These are phyloP conservation scores for Eubasilissa regina DNA, from an alignment of 1,140 invertebrate species.

Conservation along the genomic window DNA sequence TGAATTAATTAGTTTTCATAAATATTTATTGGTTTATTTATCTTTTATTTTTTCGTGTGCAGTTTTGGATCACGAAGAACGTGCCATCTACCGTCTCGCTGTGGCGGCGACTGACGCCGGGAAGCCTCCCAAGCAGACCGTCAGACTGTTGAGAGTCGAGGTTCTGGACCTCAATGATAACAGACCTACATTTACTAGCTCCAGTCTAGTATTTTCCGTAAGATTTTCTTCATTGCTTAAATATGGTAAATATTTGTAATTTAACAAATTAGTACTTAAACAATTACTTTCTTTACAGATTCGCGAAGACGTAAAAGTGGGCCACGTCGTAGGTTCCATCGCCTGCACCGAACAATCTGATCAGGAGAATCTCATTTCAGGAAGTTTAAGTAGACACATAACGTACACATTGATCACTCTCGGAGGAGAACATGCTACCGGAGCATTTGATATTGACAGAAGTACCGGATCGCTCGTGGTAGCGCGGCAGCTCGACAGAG, in stretches of 20 bases:
- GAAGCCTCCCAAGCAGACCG: constrained; percentile 83
- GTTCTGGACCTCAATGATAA: constrained; percentile 94
- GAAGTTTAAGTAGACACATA: constrained; percentile 79
- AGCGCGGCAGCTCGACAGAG: constrained; percentile 87
- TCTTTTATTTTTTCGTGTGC: constrained; percentile 52
- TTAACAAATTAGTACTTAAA: background rate
- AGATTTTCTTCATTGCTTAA: constrained; percentile 62
- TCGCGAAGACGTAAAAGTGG: constrained; percentile 83
- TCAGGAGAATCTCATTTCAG: constrained; percentile 71
- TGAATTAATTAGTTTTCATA: background rate
- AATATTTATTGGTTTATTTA: background rate
- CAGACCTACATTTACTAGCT: constrained; percentile 91
- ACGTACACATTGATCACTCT: constrained; percentile 86
- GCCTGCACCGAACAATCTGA: constrained; percentile 79
- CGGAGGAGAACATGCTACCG: constrained; percentile 77
- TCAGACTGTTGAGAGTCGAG: constrained; percentile 87
- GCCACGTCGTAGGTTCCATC: constrained; percentile 85
- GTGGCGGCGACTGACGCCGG: constrained; percentile 91
- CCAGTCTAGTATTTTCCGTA: constrained; percentile 89
- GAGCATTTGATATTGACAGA: constrained; percentile 90
- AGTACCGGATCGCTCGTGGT: constrained; percentile 89
- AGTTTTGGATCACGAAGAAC: constrained; percentile 92
- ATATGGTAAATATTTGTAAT: background rate
- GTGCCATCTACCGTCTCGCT: constrained; percentile 87
- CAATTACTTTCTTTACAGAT: constrained; percentile 72